Conservation (phyloP, 1,140 invertebrate species). For the Drosophila guanche region DNA sequence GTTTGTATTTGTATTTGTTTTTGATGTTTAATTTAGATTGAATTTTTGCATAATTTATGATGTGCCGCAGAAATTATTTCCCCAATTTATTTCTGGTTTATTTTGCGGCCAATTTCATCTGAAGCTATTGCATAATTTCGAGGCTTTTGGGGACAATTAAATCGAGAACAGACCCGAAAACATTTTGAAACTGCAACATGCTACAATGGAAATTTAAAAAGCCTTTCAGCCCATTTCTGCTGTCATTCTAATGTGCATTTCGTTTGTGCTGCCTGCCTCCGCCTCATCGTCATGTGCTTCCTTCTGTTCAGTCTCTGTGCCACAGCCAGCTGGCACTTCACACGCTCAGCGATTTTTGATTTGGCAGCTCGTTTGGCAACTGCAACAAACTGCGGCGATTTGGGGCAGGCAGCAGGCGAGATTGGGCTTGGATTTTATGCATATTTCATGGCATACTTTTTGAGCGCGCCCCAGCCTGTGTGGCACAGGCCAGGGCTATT, state of each 20-base stretch:
- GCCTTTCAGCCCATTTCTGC: constrained; percentile 28
- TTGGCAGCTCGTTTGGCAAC: constrained; percentile 73
- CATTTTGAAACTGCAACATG: constrained; percentile 13
- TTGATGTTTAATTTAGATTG: constrained; percentile 73
- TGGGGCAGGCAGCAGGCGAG: constrained; percentile 3
- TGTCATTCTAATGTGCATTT: constrained; percentile 43
- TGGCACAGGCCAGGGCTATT: constrained; percentile 6
- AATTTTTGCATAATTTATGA: constrained; percentile 68
- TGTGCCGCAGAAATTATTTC: constrained; percentile 47
- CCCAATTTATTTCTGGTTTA: constrained; percentile 53
- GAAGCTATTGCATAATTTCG: constrained; percentile 45
- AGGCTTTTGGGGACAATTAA: constrained; percentile 39
- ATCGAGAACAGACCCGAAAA: constrained; percentile 8
- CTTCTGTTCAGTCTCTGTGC: neutral
- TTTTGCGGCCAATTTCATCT: constrained; percentile 54
- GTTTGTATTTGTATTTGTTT: constrained; percentile 5
- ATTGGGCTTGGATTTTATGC: constrained; percentile 66
- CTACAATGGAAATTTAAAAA: neutral
- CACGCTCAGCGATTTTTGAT: constrained; percentile 70
- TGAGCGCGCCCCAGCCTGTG: constrained; percentile 6
- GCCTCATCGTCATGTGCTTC: neutral
- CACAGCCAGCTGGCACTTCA: constrained; percentile 52
- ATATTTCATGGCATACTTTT: constrained; percentile 68
- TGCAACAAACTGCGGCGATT: constrained; percentile 11
- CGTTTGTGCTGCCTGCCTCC: constrained; percentile 4